Evolutionary conservation across 2,113 vertebrate genomes (phyloP).

Genomic region (Onychorhynchus coronatus): DNA sequence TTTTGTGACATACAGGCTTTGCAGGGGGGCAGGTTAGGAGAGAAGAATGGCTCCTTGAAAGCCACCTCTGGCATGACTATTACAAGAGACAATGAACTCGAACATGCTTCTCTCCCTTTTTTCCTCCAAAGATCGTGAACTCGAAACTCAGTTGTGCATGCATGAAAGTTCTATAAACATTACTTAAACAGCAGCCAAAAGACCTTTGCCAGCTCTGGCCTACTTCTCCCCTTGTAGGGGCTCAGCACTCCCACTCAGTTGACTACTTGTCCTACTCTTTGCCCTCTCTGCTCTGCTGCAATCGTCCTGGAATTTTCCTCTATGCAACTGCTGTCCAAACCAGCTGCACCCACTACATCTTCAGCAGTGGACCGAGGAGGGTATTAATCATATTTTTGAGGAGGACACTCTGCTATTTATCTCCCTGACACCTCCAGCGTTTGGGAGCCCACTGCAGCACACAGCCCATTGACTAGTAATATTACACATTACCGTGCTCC

Average conservation of each 20-base stretch:
- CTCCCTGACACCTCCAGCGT: constrained; percentile 98
- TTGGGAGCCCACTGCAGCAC: constrained; percentile 92
- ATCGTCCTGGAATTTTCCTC: constrained; percentile 85
- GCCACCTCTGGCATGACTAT: constrained; percentile 6
- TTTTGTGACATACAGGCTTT: background rate
- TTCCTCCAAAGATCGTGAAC: constrained; percentile 32
- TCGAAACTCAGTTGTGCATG: constrained; percentile 52
- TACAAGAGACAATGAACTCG: constrained; percentile 51
- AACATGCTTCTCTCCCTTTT: constrained; percentile 38
- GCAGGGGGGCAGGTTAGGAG: background rate
- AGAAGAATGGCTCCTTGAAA: constrained; percentile 10
- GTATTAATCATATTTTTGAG: constrained; percentile 99
- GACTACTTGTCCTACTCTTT: constrained; percentile 93
- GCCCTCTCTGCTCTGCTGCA: constrained; percentile 95
- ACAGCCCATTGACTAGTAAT: constrained; percentile 99
- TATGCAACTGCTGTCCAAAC: constrained; percentile 92
- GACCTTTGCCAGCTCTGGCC: constrained; percentile 47
- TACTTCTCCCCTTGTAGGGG: constrained; percentile 34
- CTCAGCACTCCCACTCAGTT: constrained; percentile 67
- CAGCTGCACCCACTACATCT: constrained; percentile 99
- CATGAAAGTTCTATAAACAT: constrained; percentile 54
- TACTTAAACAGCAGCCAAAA: constrained; percentile 57
- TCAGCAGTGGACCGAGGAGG: constrained; percentile 96
- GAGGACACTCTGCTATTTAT: constrained; percentile 99
- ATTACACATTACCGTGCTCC: constrained; percentile 99